phyloP scores from a whole-genome alignment of 2,797 vertebrate species.

The Parotocinclus haroldoi region DNA sequence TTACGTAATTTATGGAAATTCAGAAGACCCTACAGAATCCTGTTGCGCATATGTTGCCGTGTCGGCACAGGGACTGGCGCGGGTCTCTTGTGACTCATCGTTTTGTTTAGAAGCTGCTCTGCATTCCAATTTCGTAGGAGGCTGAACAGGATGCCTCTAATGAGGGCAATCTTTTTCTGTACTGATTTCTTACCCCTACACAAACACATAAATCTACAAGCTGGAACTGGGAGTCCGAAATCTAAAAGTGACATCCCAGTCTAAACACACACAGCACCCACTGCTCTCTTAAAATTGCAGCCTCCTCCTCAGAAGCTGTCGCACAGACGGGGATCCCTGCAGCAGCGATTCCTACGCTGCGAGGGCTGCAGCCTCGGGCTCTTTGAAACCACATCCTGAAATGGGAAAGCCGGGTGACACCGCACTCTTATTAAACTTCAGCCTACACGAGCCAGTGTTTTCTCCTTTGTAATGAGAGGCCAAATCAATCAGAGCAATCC shows the following conservation, averaged over 20 bases:
- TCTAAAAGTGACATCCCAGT: constrained; percentile 9
- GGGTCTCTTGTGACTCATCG: constrained; percentile 40
- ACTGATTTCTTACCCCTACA: constrained; percentile 20
- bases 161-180: constrained; percentile 14
- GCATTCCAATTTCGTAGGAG: constrained; percentile 30
- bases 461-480: too few species aligned
- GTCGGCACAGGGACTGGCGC: constrained; percentile 11
- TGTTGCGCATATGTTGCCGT: constrained; percentile 20
- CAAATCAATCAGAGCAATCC: too few species aligned
- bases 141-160: constrained; percentile 34
- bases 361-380: constrained; percentile 1
- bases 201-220: constrained; percentile 25
- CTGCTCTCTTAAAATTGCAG: constrained; percentile 38
- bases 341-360: constrained; percentile 38
- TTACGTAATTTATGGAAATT: background rate
- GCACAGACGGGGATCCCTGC: constrained; percentile 25
- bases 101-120: constrained; percentile 37
- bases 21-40: background rate
- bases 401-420: constrained; percentile 36
- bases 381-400: constrained; percentile 12
- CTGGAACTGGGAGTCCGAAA: constrained; percentile 21
- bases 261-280: constrained; percentile 28
- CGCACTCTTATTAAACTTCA: constrained; percentile 58
- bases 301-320: constrained; percentile 42
- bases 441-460: constrained; percentile 38